Evolutionary conservation across 2,888 invertebrate species (phyloP), one percentile per base, ranked within the genome.

Genomic region (Pterobdella sp.): DNA sequence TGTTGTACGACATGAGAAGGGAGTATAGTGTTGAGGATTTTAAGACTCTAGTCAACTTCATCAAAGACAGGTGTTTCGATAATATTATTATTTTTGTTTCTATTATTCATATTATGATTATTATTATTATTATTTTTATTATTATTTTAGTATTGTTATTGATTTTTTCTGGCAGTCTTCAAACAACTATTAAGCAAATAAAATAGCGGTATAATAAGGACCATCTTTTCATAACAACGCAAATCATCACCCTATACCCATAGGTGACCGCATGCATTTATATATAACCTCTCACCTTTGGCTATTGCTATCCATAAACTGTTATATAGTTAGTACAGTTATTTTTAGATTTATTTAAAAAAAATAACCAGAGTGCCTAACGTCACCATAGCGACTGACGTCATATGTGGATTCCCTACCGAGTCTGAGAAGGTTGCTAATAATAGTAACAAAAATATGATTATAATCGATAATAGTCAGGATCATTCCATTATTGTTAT

Each of bases 331-430:
- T 18, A 18, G 14, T 49, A 14, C 52, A 18, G 52, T 49, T 49
- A 18, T 49, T 49, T 18, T 14, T 65, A n/a, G 32, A n/a, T 71
- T 4, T 65, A 72, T 73, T 70, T 75, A 34, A 74, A n/a, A n/a
- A n/a, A n/a, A n/a, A n/a, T n/a, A n/a, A 82, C 42, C 83, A 92
- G 92, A 77, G 93, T 97, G 0, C 89, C 91, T 0, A 92, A 90
- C 1, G 87, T 96, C 70, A 95, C 93, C 22, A 92, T 98, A 80
- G 96, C 95, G 0, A 98, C 97, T 0, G 97, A 98, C 82, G 91
- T 98, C 66, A 98, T 98, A 80, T 96, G 96, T 83, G 97, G 97
- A 0, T 98, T 97, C 84, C 98, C 98, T 0, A 94, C 93, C 0
- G 98, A 98, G 86, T 94, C 92, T 0, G 90, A 90, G 66, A 83